These are phyloP conservation scores for Cephonodes hylas DNA, from an alignment of 2,888 invertebrate species.

Conservation along the genomic window DNA sequence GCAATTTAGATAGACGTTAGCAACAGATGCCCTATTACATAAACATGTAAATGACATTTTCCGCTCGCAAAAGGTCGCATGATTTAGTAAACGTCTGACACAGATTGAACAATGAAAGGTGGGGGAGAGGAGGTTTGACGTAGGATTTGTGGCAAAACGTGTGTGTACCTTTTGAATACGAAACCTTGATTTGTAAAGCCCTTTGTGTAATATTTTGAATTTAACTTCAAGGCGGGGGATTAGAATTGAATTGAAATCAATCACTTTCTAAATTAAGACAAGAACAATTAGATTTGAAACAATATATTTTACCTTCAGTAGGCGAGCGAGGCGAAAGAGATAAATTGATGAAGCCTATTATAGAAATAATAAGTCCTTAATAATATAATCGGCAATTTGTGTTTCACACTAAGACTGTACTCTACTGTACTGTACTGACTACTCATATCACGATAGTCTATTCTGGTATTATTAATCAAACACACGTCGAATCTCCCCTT, in stretches of 20 bases:
- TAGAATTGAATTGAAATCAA: background rate
- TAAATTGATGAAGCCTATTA: too few species aligned
- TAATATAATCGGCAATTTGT: too few species aligned
- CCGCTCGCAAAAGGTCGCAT: conserved; percentile 6
- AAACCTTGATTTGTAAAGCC: background rate
- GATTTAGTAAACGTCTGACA: conserved; percentile 8
- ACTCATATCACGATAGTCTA: too few species aligned
- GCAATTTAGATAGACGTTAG: conserved; percentile 1
- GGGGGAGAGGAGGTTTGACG: background rate
- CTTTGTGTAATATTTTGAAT: background rate
- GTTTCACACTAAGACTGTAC: too few species aligned
- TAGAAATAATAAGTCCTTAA: too few species aligned
- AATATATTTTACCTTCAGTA: too few species aligned
- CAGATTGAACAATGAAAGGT: conserved; percentile 4
- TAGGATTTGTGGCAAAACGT: background rate
- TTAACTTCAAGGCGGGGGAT: background rate
- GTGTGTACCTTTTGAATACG: background rate
- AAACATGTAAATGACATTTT: conserved; percentile 9
- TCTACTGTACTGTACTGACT: too few species aligned
- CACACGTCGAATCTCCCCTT: too few species aligned
- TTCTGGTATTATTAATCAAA: too few species aligned
- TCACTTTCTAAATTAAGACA: too few species aligned
- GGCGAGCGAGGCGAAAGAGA: too few species aligned
- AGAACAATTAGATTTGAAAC: background rate
- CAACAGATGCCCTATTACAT: conserved; percentile 9